phyloP scores from a whole-genome alignment of 2,888 invertebrate species.

The Mythimna lalbum region DNA sequence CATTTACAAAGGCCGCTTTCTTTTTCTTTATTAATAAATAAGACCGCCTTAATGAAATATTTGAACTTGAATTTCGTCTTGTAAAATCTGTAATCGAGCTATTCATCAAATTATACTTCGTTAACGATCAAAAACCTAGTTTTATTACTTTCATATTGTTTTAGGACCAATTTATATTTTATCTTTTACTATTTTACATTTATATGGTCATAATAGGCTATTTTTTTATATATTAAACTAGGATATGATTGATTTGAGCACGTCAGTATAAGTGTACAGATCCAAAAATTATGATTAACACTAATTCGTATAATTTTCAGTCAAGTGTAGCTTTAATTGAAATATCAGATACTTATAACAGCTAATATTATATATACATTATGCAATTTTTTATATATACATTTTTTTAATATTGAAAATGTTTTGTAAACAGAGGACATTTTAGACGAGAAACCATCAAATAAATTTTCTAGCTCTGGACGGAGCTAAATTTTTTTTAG shows the following conservation, averaged over 20 bases:
- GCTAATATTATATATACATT: too few relatives aligned
- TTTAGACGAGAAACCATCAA: too few relatives aligned
- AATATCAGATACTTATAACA: too few relatives aligned
- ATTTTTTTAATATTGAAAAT: too few relatives aligned
- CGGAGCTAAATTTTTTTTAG: too few relatives aligned
- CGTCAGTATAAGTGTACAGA: not conserved
- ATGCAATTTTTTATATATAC: too few relatives aligned
- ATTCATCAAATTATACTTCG: slow-evolving; percentile 41
- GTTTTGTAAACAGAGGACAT: too few relatives aligned
- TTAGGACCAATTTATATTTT: slow-evolving; percentile 15
- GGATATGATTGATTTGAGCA: not conserved
- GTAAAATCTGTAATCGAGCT: slow-evolving; percentile 43
- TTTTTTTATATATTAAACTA: not conserved
- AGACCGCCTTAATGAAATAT: slow-evolving; percentile 36
- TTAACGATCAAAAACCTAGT: slow-evolving; percentile 41
- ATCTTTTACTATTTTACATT: slow-evolving; percentile 12
- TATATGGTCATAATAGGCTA: not conserved
- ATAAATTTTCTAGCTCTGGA: too few relatives aligned
- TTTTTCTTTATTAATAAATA: slow-evolving; percentile 4
- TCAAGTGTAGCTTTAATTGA: too few relatives aligned
- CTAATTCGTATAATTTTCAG: too few relatives aligned
- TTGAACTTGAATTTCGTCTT: slow-evolving; percentile 41
- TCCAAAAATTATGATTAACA: too few relatives aligned
- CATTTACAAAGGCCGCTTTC: slow-evolving; percentile 17
- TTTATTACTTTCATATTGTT: slow-evolving; percentile 41